Conservation (phyloP, 2,888 invertebrate genomes). For the Helicoverpa assulta region DNA sequence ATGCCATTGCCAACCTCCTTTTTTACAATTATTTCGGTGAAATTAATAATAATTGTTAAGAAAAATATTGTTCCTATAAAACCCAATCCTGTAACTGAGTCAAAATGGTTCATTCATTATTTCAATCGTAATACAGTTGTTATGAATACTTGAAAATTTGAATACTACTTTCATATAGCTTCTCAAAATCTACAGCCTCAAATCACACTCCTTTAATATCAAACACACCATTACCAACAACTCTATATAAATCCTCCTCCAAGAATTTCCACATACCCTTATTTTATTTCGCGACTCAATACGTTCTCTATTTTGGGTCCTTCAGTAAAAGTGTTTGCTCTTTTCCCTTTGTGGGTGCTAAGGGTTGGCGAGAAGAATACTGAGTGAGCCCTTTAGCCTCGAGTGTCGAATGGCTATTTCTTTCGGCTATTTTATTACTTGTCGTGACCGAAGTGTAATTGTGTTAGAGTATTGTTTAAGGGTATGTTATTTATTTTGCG, state of each 20-base stretch:
- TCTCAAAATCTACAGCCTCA: no score
- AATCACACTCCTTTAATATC: neutral
- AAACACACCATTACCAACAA: slow-evolving; percentile 43
- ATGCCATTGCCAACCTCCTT: no score
- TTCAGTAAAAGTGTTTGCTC: slow-evolving; percentile 83
- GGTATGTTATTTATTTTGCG: slow-evolving; percentile 36
- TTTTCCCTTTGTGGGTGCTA: slow-evolving; percentile 81
- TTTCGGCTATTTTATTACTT: slow-evolving; percentile 88
- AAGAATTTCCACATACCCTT: slow-evolving; percentile 80
- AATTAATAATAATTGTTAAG: no score
- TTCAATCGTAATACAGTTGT: no score
- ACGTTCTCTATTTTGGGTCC: slow-evolving; percentile 85
- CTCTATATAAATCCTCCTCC: slow-evolving; percentile 68
- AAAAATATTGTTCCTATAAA: no score
- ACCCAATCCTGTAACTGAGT: no score
- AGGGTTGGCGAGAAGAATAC: slow-evolving; percentile 87
- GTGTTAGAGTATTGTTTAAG: slow-evolving; percentile 69
- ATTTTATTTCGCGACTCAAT: slow-evolving; percentile 90
- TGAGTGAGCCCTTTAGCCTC: slow-evolving; percentile 81
- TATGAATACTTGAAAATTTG: no score
- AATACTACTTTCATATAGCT: no score
- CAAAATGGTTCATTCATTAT: no score
- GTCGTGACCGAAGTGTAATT: slow-evolving; percentile 84
- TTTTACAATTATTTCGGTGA: no score
- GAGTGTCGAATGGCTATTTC: slow-evolving; percentile 85